These are phyloP conservation scores for Climacteris rufus DNA, from an alignment of 2,113 vertebrate species.

Conservation along the genomic window DNA sequence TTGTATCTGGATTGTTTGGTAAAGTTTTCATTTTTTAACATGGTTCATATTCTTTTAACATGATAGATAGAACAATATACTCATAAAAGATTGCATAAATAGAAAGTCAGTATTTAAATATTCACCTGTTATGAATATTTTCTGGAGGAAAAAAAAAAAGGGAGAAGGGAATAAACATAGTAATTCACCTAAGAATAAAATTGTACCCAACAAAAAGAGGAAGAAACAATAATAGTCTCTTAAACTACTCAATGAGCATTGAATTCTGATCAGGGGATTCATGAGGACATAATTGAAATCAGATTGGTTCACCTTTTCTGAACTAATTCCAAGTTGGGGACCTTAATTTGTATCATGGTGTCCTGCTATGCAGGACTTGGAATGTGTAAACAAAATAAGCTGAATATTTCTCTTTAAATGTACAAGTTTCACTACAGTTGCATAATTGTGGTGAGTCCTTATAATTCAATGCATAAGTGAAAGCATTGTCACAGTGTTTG, in stretches of 20 bases:
- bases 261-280: background rate
- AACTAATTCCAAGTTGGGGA: background rate
- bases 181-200: background rate
- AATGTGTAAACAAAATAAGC: background rate
- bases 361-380: background rate
- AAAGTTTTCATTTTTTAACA: background rate
- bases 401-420: background rate
- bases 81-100: background rate
- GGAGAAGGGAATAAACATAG: background rate
- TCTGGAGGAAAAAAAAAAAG: background rate
- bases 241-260: background rate
- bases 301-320: background rate
- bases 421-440: background rate
- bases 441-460: background rate
- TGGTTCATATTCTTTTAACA: background rate
- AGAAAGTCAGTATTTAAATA: background rate
- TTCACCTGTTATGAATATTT: background rate
- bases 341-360: background rate
- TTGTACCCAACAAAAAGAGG: background rate
- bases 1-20: background rate
- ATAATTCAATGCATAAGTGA: background rate
- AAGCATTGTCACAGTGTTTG: slow-evolving; percentile 3
- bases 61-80: background rate
- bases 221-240: background rate
- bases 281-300: background rate